phyloP scores from a whole-genome alignment of 2,888 invertebrate genomes.

The Clunio marinus region DNA sequence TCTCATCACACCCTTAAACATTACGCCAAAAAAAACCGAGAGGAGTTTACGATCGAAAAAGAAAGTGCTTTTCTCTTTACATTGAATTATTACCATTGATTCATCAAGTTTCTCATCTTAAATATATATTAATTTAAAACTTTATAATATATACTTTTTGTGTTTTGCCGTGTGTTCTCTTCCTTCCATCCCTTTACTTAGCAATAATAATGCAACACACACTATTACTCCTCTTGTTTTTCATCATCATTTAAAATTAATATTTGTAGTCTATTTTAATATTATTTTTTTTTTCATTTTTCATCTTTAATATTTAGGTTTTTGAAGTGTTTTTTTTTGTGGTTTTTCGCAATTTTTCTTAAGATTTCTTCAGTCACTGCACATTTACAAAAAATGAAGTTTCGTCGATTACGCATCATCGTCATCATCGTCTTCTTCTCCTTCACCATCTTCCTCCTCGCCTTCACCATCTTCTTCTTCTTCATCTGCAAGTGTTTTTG shows the following conservation, averaged over 20 bases:
- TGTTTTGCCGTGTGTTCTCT: slow-evolving; percentile 27
- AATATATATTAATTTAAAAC: slow-evolving; percentile 39
- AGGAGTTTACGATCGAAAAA: not conserved
- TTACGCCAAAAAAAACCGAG: no score
- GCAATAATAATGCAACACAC: slow-evolving; percentile 35
- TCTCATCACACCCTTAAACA: no score
- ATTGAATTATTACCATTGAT: slow-evolving; percentile 37
- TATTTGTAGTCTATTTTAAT: slow-evolving; percentile 38
- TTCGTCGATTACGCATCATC: slow-evolving; percentile 35
- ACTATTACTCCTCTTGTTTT: slow-evolving; percentile 31
- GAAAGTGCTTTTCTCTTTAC: no score
- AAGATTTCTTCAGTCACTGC: slow-evolving; percentile 39
- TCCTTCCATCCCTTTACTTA: slow-evolving; percentile 25
- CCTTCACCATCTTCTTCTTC: slow-evolving; percentile 30
- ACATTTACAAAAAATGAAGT: slow-evolving; percentile 37
- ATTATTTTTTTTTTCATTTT: slow-evolving; percentile 24
- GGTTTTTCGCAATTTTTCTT: slow-evolving; percentile 15
- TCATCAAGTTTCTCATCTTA: slow-evolving; percentile 30
- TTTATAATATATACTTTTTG: slow-evolving; percentile 35
- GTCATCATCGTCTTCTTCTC: slow-evolving; percentile 34
- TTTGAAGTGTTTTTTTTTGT: slow-evolving; percentile 38
- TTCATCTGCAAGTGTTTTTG: slow-evolving; percentile 7
- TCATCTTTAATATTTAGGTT: slow-evolving; percentile 22
- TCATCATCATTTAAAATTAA: slow-evolving; percentile 39
- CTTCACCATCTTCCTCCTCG: slow-evolving; percentile 34